Conservation (phyloP, 2,113 vertebrate genomes). For the Trinectes maculatus region DNA sequence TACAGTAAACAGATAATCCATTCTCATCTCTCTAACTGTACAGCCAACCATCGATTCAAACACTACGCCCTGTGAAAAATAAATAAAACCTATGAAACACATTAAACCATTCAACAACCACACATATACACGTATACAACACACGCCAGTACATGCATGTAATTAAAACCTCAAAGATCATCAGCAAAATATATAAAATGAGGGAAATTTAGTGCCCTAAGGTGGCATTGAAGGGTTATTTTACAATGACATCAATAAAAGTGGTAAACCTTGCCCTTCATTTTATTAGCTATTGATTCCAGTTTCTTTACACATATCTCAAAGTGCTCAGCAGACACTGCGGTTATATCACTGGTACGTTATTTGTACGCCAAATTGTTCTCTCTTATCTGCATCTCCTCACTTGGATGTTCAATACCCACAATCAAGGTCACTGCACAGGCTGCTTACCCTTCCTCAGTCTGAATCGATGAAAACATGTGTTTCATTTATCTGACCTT, state of each 20-base stretch:
- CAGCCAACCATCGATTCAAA: no score
- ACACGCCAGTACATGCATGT: no score
- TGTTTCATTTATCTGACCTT: conserved; percentile 43
- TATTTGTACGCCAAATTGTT: conserved; percentile 14
- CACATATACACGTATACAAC: no score
- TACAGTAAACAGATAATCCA: no score
- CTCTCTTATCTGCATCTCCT: conserved; percentile 21
- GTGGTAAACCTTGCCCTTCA: conserved; percentile 21
- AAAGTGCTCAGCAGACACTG: background rate
- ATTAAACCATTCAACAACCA: no score
- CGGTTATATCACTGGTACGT: conserved; percentile 11
- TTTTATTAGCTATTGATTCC: conserved; percentile 19
- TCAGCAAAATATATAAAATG: no score
- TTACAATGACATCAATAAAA: conserved; percentile 3
- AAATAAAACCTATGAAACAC: no score
- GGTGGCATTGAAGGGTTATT: no score
- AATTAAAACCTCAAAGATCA: no score
- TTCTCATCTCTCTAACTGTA: no score
- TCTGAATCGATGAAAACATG: conserved; percentile 48
- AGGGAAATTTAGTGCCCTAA: no score
- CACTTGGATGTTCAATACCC: conserved; percentile 33
- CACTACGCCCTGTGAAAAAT: no score
- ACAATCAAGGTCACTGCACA: conserved; percentile 51
- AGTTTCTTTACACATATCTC: conserved; percentile 17
- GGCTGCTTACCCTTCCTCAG: conserved; percentile 20